Conservation (phyloP, 1,140 invertebrate species). For the Arctopsyche grandis region DNA sequence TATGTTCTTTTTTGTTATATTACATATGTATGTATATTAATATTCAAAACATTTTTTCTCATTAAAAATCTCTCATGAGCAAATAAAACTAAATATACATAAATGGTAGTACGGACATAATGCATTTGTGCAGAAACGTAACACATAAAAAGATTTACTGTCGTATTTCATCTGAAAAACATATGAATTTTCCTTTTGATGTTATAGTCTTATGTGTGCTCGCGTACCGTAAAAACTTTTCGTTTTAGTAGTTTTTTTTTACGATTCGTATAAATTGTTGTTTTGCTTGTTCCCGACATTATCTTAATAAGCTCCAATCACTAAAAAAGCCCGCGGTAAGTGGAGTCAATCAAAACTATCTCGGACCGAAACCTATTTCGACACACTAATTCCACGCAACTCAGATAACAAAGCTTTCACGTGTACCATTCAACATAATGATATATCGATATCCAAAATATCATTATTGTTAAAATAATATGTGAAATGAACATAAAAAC, state of each 20-base stretch:
- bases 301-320: slow-evolving; percentile 13
- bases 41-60: no score
- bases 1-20: no score
- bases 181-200: no score
- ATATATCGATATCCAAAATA: no score
- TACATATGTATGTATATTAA: no score
- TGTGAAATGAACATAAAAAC: no score
- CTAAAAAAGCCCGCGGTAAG: neutral
- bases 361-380: neutral
- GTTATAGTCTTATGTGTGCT: neutral
- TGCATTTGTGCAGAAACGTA: neutral
- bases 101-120: no score
- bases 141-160: neutral
- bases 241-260: slow-evolving; percentile 11
- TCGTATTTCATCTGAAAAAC: neutral
- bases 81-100: no score
- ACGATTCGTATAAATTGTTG: neutral
- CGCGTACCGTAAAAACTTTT: slow-evolving; percentile 6
- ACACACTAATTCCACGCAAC: neutral
- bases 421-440: no score
- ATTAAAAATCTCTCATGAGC: no score
- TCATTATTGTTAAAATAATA: no score
- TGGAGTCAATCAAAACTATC: slow-evolving; percentile 11
- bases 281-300: neutral
- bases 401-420: no score